phyloP scores from a whole-genome alignment of 2,113 vertebrate genomes.

The Nothoprocta pentlandii region DNA sequence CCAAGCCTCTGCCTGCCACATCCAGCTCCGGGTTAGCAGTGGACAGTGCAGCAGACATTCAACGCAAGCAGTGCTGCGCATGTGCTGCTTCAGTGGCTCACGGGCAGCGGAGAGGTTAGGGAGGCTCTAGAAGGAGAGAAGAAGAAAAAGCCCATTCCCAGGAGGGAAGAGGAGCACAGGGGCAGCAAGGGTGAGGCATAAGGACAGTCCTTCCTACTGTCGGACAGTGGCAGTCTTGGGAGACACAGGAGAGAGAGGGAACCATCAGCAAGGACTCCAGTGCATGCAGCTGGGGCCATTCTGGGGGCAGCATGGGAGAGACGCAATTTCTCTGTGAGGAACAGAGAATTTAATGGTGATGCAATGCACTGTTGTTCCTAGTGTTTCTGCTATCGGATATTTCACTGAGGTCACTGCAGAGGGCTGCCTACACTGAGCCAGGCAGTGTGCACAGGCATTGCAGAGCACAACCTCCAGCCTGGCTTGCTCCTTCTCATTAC shows the following conservation, averaged over 20 bases:
- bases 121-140: not conserved
- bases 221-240: not conserved
- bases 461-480: not conserved
- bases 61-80: not conserved
- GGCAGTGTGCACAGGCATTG: not conserved
- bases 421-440: not conserved
- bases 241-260: not conserved
- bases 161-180: not conserved
- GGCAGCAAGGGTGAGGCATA: not conserved
- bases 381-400: not conserved
- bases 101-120: slow-evolving; percentile 17
- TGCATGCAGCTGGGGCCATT: not conserved
- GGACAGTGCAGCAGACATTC: not conserved
- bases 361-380: not conserved
- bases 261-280: not conserved
- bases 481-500: not conserved
- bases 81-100: slow-evolving; percentile 15
- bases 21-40: not conserved
- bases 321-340: not conserved
- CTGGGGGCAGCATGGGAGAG: not conserved
- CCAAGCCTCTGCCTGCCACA: not conserved
- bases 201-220: not conserved
- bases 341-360: not conserved
- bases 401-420: rapidly evolving
- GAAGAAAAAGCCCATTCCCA: not conserved